phyloP scores from a whole-genome alignment of 2,888 invertebrate genomes.

The Xiphydria camelus region DNA sequence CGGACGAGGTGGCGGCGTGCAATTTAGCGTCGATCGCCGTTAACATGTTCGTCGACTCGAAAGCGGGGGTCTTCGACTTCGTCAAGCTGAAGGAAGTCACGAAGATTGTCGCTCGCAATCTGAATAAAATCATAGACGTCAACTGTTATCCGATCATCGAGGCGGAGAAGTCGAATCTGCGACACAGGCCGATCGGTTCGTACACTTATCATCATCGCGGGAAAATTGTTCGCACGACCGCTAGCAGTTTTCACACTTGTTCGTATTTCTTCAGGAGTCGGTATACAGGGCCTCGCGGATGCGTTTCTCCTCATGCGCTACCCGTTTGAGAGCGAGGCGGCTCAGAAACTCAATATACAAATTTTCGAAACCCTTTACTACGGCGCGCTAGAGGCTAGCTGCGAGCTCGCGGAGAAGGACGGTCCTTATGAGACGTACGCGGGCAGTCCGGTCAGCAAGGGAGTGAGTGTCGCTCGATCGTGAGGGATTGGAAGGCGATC shows the following conservation, averaged over 20 bases:
- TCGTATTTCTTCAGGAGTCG: constrained; percentile 75
- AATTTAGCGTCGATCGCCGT: constrained; percentile 97
- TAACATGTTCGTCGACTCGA: constrained; percentile 85
- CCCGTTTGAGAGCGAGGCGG: constrained; percentile 89
- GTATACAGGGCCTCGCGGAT: constrained; percentile 97
- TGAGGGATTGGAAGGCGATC: not conserved
- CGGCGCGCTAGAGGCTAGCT: constrained; percentile 94
- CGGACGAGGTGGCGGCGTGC: constrained; percentile 96
- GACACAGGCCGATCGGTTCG: constrained; percentile 78
- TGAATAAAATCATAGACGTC: constrained; percentile 96
- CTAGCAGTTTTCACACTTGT: no score
- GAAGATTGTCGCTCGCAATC: constrained; percentile 85
- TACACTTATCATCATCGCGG: no score
- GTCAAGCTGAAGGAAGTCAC: constrained; percentile 82
- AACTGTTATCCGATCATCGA: constrained; percentile 95
- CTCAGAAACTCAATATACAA: constrained; percentile 84
- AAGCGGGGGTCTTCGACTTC: constrained; percentile 84
- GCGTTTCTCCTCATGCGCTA: constrained; percentile 90
- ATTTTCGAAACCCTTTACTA: constrained; percentile 99
- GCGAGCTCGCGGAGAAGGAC: constrained; percentile 82
- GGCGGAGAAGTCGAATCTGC: constrained; percentile 83
- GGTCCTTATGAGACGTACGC: constrained; percentile 70
- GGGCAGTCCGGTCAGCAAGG: constrained; percentile 65
- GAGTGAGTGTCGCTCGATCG: constrained; percentile 33
- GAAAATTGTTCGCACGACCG: no score